These are phyloP conservation scores for Lerista edwardsae DNA, from an alignment of 2,797 vertebrate species.

Conservation along the genomic window DNA sequence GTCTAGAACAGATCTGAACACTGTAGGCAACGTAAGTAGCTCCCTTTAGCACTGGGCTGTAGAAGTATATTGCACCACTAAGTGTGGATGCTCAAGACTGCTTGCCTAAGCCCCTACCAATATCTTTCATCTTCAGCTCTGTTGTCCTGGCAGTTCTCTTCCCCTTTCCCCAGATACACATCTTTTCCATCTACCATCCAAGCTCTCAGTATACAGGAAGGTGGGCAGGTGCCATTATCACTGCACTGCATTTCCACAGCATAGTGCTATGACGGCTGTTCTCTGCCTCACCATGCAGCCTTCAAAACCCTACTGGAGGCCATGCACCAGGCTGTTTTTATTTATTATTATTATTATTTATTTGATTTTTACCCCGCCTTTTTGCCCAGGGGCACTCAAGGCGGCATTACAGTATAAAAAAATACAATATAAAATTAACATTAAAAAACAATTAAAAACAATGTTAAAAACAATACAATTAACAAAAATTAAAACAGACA, in stretches of 20 bases:
- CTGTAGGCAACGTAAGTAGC: background rate
- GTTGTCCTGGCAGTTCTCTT: too few species aligned
- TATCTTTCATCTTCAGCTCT: background rate
- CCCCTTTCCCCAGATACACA: background rate
- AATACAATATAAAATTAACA: too few species aligned
- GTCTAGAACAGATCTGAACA: background rate
- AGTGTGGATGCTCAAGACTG: background rate
- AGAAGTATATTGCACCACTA: background rate
- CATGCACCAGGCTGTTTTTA: background rate
- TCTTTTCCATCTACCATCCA: background rate
- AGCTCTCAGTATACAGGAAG: background rate
- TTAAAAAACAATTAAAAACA: too few species aligned
- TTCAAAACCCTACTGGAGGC: background rate
- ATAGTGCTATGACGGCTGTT: too few species aligned
- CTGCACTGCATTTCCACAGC: background rate
- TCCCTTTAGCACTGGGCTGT: background rate
- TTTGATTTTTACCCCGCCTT: too few species aligned
- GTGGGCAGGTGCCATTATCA: background rate
- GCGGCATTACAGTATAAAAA: too few species aligned
- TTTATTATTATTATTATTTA: too few species aligned
- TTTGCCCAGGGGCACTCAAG: too few species aligned
- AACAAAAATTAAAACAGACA: too few species aligned
- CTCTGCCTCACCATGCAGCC: background rate
- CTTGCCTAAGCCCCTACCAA: background rate
- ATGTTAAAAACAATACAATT: too few species aligned